Percentiles rank a stretch among this genome's conserved stretches.
Evolutionary conservation across 2,888 invertebrate species (phyloP).

Genomic region (Thera obeliscata): DNA sequence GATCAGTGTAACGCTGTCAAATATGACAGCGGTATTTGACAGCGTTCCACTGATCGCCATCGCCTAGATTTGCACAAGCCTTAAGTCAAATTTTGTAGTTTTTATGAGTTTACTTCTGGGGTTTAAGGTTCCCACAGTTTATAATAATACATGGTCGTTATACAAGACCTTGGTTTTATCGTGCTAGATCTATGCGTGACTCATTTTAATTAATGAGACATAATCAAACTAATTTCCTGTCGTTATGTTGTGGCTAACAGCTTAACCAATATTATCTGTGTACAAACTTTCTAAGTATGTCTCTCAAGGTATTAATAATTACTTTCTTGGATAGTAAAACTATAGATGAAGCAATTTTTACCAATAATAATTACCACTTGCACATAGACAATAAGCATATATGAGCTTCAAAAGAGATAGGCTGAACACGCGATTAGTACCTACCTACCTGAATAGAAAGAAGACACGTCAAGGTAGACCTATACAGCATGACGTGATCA

Average conservation of each 20-base stretch:
- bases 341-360: too few species aligned
- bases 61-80: too few species aligned
- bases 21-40: too few species aligned
- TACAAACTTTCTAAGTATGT: slow-evolving; percentile 11
- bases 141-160: slow-evolving; percentile 24
- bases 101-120: not conserved
- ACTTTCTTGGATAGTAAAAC: not conserved
- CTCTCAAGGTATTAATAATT: slow-evolving; percentile 3
- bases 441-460: too few species aligned
- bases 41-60: too few species aligned
- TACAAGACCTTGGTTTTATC: slow-evolving; percentile 30
- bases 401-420: too few species aligned
- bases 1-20: too few species aligned
- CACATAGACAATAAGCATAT: too few species aligned
- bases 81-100: not conserved
- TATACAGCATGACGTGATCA: too few species aligned
- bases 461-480: too few species aligned
- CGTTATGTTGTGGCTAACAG: slow-evolving; percentile 25
- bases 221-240: slow-evolving; percentile 43
- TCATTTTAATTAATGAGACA: slow-evolving; percentile 42
- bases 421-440: too few species aligned
- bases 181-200: slow-evolving; percentile 32
- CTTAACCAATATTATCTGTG: not conserved
- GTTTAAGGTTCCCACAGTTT: slow-evolving; percentile 26
- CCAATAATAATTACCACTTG: too few species aligned